Evolutionary conservation across 2,888 invertebrate species (phyloP), one percentile per base, ranked within the genome.

Genomic region (Gibbula magus): DNA sequence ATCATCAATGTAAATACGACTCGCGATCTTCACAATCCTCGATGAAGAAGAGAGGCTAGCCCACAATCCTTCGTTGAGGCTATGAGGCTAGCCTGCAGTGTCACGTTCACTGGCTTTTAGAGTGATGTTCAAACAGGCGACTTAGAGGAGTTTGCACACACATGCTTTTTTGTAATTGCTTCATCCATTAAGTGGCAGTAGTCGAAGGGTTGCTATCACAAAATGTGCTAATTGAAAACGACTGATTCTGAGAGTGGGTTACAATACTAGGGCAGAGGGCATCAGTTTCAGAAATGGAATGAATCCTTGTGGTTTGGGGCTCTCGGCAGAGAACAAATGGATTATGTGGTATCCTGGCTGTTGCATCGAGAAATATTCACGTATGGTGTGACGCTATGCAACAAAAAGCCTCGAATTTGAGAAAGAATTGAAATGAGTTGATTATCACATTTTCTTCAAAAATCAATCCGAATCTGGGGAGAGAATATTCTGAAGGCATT

Each of bases 181-280:
- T 61, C 61, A 61, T 61, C 61, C 61, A 61, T 61, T 61, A 29
- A 61, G 20, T 20, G 20, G 61, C 25, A 61, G 25, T 16, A 29
- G 16, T 13, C 16, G 29, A 25, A 29, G 25, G 61, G 25, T 16
- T 29, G n/a, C 16, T 29, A 29, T 29, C 61, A 61, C 61, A 61
- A 61, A 61, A 61, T 61, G 61, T 61, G 61, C 61, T 61, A 61
- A 61, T 61, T 61, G 61, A 61, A 61, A 61, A 61, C 25, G 61
- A 61, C 61, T 61, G 61, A 61, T 61, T 61, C 61, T 61, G 29
- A 4, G 61, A 61, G 61, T 25, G 61, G 61, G 29, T 29, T 29
- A 29, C 18, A 25, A n/a, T 25, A 25, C 25, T 18, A 29, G 29
- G 61, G n/a, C 29, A 25, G 29, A 18, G 13, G 61, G 61, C 61